Base-by-base conservation (phyloP, 2,113 vertebrate species). In the Cygnus atratus region DNA sequence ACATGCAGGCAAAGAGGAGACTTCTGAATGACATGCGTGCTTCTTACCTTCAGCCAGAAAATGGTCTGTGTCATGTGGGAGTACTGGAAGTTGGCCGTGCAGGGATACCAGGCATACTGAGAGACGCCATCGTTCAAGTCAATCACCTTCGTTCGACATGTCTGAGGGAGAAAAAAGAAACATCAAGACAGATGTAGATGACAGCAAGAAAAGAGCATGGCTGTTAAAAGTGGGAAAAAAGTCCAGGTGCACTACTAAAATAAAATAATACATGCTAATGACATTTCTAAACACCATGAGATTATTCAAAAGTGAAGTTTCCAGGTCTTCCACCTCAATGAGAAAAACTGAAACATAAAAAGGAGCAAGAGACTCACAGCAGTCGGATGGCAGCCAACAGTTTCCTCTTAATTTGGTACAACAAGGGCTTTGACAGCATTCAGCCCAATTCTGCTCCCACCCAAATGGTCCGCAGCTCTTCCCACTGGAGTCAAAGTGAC, bases 51-150 rank as follows among this genome's bases (percentile, higher is more conserved):
- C 44, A 99, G 97, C 99, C 99, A 99, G 90, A 99, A 99, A 26
- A 96, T 18, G 5, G 95, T 97, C 88, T 97, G 98, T 28, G 98
- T 85, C 94, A 98, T 96, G 93, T 98, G 98, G 66, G 95, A 96
- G 54, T 98, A 92, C 15, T 96, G 95, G 68, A 97, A 98, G 70
- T 98, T 98, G 88, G 99, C 98, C 0, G 97, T 98, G 89, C 99
- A 99, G 19, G 99, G 99, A 46, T 99, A 99, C 99, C 99, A 99
- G 41, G 99, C 99, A 0, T 99, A 99, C 94, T 99, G 99, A 46
- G 99, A 99, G 83, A 99, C 98, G 5, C 98, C 99, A 54, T 99
- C 98, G 0, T 98, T 99, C 73, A 99, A 88, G 83, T 99, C 99
- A 13, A 99, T 99, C 97, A 99, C 98, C 95, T 99, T 99, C 62